A percentile compares a stretch with the other conserved stretches of the same genome.
phyloP scores from a whole-genome alignment of 2,797 vertebrate genomes.

The Acanthopagrus latus region DNA sequence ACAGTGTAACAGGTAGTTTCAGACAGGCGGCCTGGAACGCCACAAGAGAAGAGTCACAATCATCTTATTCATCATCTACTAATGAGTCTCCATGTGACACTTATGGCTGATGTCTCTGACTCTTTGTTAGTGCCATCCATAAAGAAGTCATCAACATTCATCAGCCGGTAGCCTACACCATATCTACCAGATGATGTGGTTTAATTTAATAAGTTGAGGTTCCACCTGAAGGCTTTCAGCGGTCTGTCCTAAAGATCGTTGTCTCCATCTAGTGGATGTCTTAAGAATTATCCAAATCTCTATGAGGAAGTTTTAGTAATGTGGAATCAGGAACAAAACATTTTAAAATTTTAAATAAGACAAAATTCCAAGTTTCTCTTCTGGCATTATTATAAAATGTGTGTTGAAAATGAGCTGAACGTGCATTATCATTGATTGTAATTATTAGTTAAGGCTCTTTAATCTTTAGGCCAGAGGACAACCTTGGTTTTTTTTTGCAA shows the following conservation, averaged over 20 bases:
- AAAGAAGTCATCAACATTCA: neutral
- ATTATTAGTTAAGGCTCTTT: no score
- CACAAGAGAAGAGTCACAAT: neutral
- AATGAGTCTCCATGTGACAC: neutral
- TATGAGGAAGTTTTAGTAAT: neutral
- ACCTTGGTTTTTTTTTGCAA: no score
- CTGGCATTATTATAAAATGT: no score
- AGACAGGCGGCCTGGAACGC: constrained; percentile 14
- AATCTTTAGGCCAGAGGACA: no score
- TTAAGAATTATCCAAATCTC: neutral
- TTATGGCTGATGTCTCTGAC: neutral
- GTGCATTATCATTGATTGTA: no score
- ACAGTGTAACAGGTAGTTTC: constrained; percentile 16
- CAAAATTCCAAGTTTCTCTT: no score
- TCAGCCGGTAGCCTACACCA: no score
- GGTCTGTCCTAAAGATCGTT: constrained; percentile 20
- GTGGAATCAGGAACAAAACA: neutral
- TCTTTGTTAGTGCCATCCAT: neutral
- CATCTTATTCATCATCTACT: neutral
- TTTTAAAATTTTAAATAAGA: no score
- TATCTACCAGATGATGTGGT: neutral
- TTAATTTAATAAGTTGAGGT: neutral
- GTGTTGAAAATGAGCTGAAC: no score
- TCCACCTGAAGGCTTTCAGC: neutral
- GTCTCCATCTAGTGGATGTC: constrained; percentile 61